These are phyloP conservation scores for Gobio gobio DNA, from an alignment of 2,113 vertebrate genomes.

Conservation along the genomic window DNA sequence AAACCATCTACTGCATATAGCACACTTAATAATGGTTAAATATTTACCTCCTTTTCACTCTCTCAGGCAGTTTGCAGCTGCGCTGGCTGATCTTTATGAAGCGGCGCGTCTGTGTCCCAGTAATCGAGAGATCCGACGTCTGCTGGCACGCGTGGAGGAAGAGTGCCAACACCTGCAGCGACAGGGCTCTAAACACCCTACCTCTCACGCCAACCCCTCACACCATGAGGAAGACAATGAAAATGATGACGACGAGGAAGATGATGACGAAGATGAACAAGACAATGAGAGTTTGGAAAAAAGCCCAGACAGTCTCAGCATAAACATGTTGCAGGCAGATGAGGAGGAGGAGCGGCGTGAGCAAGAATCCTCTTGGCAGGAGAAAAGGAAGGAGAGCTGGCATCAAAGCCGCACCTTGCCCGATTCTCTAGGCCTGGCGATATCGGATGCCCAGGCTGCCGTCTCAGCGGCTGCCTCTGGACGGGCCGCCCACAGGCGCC, in stretches of 20 bases:
- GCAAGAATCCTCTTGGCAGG: constrained; percentile 62
- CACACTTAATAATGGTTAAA: background rate
- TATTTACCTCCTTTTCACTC: constrained; percentile 1
- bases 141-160: constrained; percentile 91
- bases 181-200: constrained; percentile 72
- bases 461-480: constrained; percentile 66
- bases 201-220: constrained; percentile 69
- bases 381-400: constrained; percentile 71
- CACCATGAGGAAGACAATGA: constrained; percentile 76
- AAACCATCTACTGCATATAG: background rate
- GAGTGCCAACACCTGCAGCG: constrained; percentile 89
- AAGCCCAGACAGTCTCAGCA: constrained; percentile 31
- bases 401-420: constrained; percentile 81
- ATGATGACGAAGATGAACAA: constrained; percentile 60
- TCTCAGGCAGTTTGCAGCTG: constrained; percentile 88
- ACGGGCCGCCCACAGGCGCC: constrained; percentile 73
- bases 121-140: constrained; percentile 91
- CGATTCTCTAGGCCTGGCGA: constrained; percentile 71
- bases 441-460: constrained; percentile 72
- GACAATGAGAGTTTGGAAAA: constrained; percentile 53
- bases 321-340: constrained; percentile 54
- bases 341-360: constrained; percentile 60
- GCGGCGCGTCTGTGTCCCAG: constrained; percentile 90
- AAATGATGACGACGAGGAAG: constrained; percentile 53
- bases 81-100: constrained; percentile 90